Percentiles rank a stretch among this genome's conserved stretches.
Conservation (phyloP, 2,797 vertebrate genomes). For the Pteropus rufus region DNA sequence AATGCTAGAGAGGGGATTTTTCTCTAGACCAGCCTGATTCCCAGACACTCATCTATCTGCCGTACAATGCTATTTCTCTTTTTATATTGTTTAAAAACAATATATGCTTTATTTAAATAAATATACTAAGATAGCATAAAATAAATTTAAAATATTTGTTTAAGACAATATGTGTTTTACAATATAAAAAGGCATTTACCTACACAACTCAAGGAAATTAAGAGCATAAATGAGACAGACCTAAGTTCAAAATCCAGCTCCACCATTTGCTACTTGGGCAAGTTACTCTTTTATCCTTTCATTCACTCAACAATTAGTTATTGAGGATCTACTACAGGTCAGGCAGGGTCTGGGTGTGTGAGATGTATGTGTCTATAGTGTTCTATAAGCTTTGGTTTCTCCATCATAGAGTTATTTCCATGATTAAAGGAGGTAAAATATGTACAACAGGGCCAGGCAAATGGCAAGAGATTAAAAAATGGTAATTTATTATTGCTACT, state of each 20-base stretch:
- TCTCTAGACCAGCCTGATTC: neutral
- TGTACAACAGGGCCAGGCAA: neutral
- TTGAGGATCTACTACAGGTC: neutral
- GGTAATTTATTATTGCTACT: neutral
- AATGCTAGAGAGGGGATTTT: neutral
- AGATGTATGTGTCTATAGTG: neutral
- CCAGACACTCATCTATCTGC: neutral
- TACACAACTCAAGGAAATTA: neutral
- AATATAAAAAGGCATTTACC: conserved; percentile 26
- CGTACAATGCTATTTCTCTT: neutral
- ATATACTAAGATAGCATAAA: neutral
- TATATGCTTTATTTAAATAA: neutral
- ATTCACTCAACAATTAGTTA: neutral
- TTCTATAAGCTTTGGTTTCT: conserved; percentile 19
- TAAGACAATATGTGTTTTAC: neutral
- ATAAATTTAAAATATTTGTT: neutral
- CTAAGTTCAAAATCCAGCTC: neutral
- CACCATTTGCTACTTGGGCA: neutral
- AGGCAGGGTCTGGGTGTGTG: neutral
- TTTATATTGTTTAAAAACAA: neutral
- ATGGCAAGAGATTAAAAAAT: neutral
- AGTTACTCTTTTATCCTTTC: neutral
- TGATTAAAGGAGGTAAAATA: neutral
- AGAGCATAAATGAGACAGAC: neutral
- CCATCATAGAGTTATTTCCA: neutral